Evolutionary conservation across 2,888 invertebrate genomes (phyloP).

Genomic region (Epinotia bilunana): DNA sequence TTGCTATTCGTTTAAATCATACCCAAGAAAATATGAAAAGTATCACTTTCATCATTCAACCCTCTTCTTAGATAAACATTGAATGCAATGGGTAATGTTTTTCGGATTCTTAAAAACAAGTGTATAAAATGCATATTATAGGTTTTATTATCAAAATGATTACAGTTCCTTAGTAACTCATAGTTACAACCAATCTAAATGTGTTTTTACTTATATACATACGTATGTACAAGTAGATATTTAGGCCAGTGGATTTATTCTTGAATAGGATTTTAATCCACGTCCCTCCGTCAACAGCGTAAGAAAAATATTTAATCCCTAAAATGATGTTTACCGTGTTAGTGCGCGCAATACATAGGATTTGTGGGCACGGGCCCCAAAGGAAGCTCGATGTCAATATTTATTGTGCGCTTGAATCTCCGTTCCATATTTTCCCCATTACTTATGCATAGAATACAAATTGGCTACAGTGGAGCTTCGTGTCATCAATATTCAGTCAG

Average conservation of each 20-base stretch:
- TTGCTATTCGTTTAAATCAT: too few species aligned
- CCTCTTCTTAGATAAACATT: too few species aligned
- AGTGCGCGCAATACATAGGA: constrained; percentile 41
- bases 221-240: neutral
- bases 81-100: neutral
- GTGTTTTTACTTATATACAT: neutral
- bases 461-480: constrained; percentile 71
- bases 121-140: neutral
- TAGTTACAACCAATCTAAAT: neutral
- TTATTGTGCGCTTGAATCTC: constrained; percentile 73
- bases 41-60: too few species aligned
- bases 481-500: constrained; percentile 78
- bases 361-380: constrained; percentile 37
- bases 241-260: neutral
- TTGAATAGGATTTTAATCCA: neutral
- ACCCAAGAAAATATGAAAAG: too few species aligned
- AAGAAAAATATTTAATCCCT: constrained; percentile 34
- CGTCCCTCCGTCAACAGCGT: constrained; percentile 6
- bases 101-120: neutral
- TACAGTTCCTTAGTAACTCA: neutral
- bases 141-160: neutral
- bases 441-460: constrained; percentile 83
- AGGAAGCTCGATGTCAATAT: constrained; percentile 65
- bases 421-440: constrained; percentile 78
- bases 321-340: constrained; percentile 42